Conservation (phyloP, 1,140 invertebrate genomes). For the Chelonus insularis region DNA sequence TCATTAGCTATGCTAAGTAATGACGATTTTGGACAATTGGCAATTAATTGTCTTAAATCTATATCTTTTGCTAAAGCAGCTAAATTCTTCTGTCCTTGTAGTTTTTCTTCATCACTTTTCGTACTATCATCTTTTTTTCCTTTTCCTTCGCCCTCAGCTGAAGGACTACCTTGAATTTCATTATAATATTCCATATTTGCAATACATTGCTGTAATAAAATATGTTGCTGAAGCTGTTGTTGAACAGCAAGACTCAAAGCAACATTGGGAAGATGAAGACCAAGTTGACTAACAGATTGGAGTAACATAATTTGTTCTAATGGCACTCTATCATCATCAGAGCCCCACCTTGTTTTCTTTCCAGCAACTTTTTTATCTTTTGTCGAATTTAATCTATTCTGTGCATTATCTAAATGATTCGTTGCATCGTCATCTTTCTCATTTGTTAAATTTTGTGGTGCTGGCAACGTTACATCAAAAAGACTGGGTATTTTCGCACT, state of each 20-base stretch:
- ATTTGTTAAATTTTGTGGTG: slow-evolving; percentile 37
- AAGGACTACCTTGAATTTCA: slow-evolving; percentile 35
- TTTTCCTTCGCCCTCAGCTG: slow-evolving; percentile 49
- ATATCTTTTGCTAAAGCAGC: slow-evolving; percentile 40
- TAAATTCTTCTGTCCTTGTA: neutral
- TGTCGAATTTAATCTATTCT: slow-evolving; percentile 23
- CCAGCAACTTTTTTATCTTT: slow-evolving; percentile 50
- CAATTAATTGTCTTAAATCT: slow-evolving; percentile 50
- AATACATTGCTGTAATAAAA: slow-evolving; percentile 30
- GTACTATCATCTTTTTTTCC: slow-evolving; percentile 50
- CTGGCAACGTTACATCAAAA: slow-evolving; percentile 49
- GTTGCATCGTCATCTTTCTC: slow-evolving; percentile 36
- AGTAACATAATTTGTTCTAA: slow-evolving; percentile 55
- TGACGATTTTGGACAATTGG: slow-evolving; percentile 37
- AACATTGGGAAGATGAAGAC: slow-evolving; percentile 47
- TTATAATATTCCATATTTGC: slow-evolving; percentile 49
- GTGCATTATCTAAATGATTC: slow-evolving; percentile 26
- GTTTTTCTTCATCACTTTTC: slow-evolving; percentile 55
- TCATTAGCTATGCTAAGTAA: slow-evolving; percentile 51
- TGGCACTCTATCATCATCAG: slow-evolving; percentile 56
- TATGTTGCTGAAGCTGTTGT: slow-evolving; percentile 40
- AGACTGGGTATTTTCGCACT: slow-evolving; percentile 56
- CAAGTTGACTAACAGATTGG: slow-evolving; percentile 51
- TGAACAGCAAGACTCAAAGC: slow-evolving; percentile 46
- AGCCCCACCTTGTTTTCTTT: slow-evolving; percentile 58